These are phyloP conservation scores for Ophion costatus DNA, from an alignment of 2,888 invertebrate genomes.

Conservation along the genomic window DNA sequence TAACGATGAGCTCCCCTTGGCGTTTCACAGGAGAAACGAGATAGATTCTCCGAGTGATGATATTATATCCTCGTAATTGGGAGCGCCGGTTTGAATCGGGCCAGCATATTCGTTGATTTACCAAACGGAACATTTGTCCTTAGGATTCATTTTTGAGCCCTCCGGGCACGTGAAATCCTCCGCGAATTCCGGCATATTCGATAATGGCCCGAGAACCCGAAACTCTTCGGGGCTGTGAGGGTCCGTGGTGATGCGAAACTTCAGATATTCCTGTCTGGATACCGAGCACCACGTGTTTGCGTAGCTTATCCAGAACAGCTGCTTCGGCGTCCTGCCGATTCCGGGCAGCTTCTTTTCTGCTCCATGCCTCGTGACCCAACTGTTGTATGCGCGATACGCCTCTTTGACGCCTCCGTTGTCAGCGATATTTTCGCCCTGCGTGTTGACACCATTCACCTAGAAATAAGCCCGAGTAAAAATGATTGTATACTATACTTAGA, in stretches of 20 bases:
- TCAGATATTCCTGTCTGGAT: conserved; percentile 93
- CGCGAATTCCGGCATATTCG: conserved; percentile 87
- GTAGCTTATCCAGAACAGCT: conserved; percentile 87
- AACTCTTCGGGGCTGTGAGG: conserved; percentile 89
- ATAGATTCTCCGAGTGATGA: neutral
- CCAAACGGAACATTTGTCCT: conserved; percentile 13
- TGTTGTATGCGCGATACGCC: conserved; percentile 86
- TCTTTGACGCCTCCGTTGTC: conserved; percentile 14
- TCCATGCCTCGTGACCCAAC: conserved; percentile 86
- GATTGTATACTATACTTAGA: too few species aligned
- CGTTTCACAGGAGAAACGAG: neutral
- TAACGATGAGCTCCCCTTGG: neutral
- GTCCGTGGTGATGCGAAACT: conserved; percentile 90
- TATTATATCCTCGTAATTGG: neutral
- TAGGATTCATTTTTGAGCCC: conserved; percentile 37
- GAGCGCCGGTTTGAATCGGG: neutral
- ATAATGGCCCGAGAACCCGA: conserved; percentile 86
- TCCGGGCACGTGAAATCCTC: conserved; percentile 86
- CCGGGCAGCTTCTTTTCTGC: conserved; percentile 89
- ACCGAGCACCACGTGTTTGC: conserved; percentile 88
- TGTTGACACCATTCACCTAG: too few species aligned
- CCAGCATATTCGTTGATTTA: conserved; percentile 81
- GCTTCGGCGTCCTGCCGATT: conserved; percentile 88
- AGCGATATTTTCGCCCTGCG: conserved; percentile 93
- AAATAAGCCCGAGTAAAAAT: too few species aligned